Evolutionary conservation across 2,797 vertebrate species (phyloP).

Genomic region (Mus caroli): DNA sequence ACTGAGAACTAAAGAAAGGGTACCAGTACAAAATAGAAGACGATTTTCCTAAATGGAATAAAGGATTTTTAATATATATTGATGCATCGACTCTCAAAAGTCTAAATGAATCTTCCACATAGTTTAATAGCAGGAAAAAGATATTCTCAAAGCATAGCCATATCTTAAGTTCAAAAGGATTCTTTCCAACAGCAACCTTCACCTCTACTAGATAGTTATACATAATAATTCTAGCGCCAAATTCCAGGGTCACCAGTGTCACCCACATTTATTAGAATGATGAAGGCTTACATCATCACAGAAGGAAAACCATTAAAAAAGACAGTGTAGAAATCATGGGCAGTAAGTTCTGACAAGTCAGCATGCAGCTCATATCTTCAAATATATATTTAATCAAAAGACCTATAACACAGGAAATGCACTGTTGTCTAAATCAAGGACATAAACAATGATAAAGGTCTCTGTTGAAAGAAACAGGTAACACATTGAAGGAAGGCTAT

Average conservation of each 20-base stretch:
- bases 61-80: not conserved
- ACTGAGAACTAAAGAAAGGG: not conserved
- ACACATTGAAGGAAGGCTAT: not conserved
- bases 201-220: not conserved
- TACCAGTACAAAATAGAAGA: not conserved
- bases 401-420: not conserved
- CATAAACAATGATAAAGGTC: not conserved
- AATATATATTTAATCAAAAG: not conserved
- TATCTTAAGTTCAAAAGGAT: not conserved
- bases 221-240: not conserved
- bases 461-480: not conserved
- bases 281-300: not conserved
- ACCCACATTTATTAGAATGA: not conserved
- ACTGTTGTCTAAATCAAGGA: not conserved
- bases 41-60: slow-evolving; percentile 1
- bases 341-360: not conserved
- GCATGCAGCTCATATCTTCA: not conserved
- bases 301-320: not conserved
- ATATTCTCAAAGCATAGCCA: not conserved
- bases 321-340: not conserved
- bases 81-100: not conserved
- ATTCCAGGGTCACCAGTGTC: not conserved
- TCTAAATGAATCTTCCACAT: not conserved
- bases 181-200: not conserved
- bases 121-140: not conserved